Base-by-base conservation (phyloP, 2,888 invertebrate genomes). In the Neoascia interrupta region DNA sequence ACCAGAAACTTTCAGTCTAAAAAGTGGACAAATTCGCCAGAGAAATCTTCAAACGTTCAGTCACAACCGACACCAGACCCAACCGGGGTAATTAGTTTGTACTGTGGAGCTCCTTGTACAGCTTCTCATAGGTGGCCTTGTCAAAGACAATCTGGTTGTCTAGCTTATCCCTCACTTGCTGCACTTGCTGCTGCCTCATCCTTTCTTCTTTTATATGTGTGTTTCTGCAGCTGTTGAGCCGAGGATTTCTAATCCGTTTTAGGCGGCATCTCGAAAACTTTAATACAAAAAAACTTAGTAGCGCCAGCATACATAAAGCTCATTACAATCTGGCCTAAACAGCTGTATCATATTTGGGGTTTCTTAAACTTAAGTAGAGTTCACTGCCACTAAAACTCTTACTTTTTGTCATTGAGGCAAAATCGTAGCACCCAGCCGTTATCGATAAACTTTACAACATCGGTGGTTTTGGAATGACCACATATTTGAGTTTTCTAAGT, bases 1-100 rank as follows among this genome's bases (percentile, higher is more conserved):
- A n/a, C n/a, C n/a, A n/a, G n/a, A n/a, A n/a, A n/a, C n/a, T n/a
- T n/a, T n/a, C n/a, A n/a, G n/a, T n/a, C n/a, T n/a, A n/a, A n/a
- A n/a, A n/a, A n/a, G n/a, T n/a, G n/a, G n/a, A n/a, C n/a, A n/a
- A n/a, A n/a, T n/a, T n/a, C n/a, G n/a, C n/a, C n/a, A n/a, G n/a
- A n/a, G n/a, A n/a, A n/a, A 99, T 96, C 91, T 99, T 99, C 89
- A 99, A 90, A 87, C 99, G 94, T 91, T 99, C 99, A 86, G 98
- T 98, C 37, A 99, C 98, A 47, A 99, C 97, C 8, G 99, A 98
- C 43, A n/a, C n/a, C n/a, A n/a, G n/a, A n/a, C n/a, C n/a, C n/a
- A n/a, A n/a, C n/a, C n/a, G 99, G 99, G 43, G 99, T 99, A 89
- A 99, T 99, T 84, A 99, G 91, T 91, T 99, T 99, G 91, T 98